Base-by-base conservation (phyloP, 2,797 vertebrate genomes). In the Pelochelys cantorii region DNA sequence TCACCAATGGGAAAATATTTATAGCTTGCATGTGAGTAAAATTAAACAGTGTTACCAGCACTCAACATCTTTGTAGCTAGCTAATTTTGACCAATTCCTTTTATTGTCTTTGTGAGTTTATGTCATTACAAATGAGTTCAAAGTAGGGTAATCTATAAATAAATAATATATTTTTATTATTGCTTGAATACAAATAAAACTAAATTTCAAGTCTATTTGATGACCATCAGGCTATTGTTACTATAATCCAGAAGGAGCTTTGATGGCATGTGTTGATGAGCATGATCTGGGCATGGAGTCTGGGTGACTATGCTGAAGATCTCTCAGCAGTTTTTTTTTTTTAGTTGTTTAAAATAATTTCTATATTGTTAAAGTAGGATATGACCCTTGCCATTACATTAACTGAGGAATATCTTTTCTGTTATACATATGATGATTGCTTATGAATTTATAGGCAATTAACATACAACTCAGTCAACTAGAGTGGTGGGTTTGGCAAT, bases 21-120 rank as follows among this genome's bases (percentile, higher is more conserved):
- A 71, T 86, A n/a, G 27, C 31, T 11, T 29, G 10, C 71, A 11
- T 25, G 11, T 56, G 81, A 14, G 31, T 52, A 27, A 79, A 89
- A 81, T 2, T 52, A 0, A 22, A 81, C 42, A 0, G 0, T 37
- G 27, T 52, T 37, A 48, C 11, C 56, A 54, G 59, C 14, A 3
- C n/a, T 54, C 74, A 88, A 60, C 56, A 9, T 65, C 85, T 60
- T 34, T 59, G 20, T 55, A 29, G 11, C 54, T 48, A 25, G 9
- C 34, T 60, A 54, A 42, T 18, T 56, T 65, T 60, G 48, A 52
- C 31, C 31, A 54, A 2, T 68, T 59, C 68, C 85, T 55, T 5
- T 57, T 37, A 3, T 34, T 77, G 18, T 20, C 88, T 11, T 81
- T 82, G 0, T 0, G 82, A 56, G 10, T 11, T 87, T 84, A 1